Evolutionary conservation across 2,113 vertebrate species (phyloP), one percentile per base, ranked within the genome.

Genomic region (Ptilorrhoa leucosticta): DNA sequence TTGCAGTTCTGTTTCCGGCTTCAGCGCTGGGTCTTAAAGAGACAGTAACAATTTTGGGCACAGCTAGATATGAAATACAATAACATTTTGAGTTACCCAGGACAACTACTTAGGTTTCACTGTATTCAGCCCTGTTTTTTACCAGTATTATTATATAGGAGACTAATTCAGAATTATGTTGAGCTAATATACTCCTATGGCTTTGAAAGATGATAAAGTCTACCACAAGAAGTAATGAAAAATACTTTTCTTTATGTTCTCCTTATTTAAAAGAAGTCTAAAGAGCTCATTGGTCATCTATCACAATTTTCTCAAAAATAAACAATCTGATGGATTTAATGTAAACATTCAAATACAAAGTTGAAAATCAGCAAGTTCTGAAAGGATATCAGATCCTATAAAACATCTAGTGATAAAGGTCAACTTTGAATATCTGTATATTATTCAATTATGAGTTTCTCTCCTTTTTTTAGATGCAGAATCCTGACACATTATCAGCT

Each of bases 401-500:
- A 54, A 88, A 65, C 31, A 53, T n/a, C 42, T 69, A 31, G 23
- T 58, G 39, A 83, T 83, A 83, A 70, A 92, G 64, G 39, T 70
- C 47, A 57, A 60, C 73, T 82, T 63, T 88, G 65, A 88, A 88
- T 47, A 31, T 71, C 84, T 83, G 23, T 64, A 83, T 87, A 40
- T 70, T 83, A 71, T 88, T 83, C 30, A 77, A 31, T 69, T 76
- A 76, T 70, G 83, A 81, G 50, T 94, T 91, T 97, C 73, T 97
- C 58, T 97, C 44, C 47, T 88, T 24, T 94, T 88, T 69, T 82
- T 94, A 99, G 98, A 98, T 99, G 98, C 98, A 99, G 98, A 98
- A 98, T 96, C 98, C 98, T 69, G 98, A 99, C 93, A 98, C 99
- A 0, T 97, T 99, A 81, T 98, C 98, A 24, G 98, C 98, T 68